These are phyloP conservation scores for Gopherus evgoodei DNA, from an alignment of 2,113 vertebrate genomes.

Conservation along the genomic window DNA sequence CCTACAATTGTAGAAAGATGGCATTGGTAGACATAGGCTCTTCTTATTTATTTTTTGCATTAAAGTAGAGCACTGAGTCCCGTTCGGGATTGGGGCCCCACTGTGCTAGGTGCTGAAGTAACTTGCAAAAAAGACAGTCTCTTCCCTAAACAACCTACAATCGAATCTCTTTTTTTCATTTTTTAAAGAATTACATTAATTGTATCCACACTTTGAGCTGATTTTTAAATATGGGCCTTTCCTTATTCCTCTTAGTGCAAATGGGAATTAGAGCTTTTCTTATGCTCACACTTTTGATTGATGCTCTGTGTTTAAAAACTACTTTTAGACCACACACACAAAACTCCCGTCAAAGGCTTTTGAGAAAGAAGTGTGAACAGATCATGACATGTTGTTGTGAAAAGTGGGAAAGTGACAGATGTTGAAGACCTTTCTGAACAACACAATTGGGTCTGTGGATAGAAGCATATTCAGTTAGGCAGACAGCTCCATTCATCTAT, in stretches of 20 bases:
- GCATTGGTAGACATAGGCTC: background rate
- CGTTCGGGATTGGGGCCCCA: background rate
- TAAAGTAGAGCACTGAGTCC: background rate
- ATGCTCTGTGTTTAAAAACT: background rate
- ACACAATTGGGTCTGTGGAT: background rate
- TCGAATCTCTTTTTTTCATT: background rate
- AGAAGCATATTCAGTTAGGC: constrained; percentile 59
- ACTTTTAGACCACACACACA: background rate
- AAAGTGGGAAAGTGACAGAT: constrained; percentile 51
- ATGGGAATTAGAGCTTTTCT: background rate
- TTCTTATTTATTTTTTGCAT: background rate
- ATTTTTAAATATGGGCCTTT: background rate
- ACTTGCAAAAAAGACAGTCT: background rate
- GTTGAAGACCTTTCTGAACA: constrained; percentile 21
- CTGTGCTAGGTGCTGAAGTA: background rate
- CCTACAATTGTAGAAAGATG: background rate
- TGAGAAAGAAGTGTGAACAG: background rate
- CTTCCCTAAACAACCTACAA: background rate
- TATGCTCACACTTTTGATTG: background rate
- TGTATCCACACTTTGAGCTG: background rate
- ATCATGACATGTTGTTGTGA: background rate
- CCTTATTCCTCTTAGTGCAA: background rate
- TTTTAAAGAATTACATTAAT: background rate
- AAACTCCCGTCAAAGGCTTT: background rate
- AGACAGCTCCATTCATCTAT: constrained; percentile 67